Conservation (phyloP, 2,113 vertebrate genomes). For the Sisor rabdophorus region DNA sequence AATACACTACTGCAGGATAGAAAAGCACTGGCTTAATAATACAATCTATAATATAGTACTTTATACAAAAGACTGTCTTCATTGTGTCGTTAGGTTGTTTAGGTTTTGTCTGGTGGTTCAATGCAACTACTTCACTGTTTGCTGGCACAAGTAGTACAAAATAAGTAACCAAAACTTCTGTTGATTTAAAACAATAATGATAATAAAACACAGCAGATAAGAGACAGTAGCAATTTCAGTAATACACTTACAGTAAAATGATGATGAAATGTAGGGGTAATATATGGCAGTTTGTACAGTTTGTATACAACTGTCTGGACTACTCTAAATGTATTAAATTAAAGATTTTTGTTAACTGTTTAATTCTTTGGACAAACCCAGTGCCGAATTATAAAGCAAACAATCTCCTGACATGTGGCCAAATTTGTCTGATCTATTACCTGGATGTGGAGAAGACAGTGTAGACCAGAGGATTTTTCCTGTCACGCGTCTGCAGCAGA, state of each 20-base stretch:
- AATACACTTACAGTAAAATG: background rate
- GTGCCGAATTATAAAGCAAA: background rate
- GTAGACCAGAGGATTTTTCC: slow-evolving; percentile 88
- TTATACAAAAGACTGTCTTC: too few relatives aligned
- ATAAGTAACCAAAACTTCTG: background rate
- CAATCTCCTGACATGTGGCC: background rate
- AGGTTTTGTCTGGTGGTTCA: background rate
- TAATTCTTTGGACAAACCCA: background rate
- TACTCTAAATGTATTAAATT: background rate
- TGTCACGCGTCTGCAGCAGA: slow-evolving; percentile 85
- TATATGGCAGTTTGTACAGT: background rate
- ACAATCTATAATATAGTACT: background rate
- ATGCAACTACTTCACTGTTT: too few relatives aligned
- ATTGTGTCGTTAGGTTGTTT: background rate
- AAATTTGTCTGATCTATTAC: slow-evolving; percentile 59
- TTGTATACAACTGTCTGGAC: background rate
- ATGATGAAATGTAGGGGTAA: background rate
- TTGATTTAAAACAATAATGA: background rate
- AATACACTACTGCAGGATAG: slow-evolving; percentile 82
- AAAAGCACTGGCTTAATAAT: slow-evolving; percentile 30
- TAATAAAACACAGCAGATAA: background rate
- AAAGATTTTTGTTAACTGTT: background rate
- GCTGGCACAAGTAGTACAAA: background rate
- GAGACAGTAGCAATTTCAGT: background rate
- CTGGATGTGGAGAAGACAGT: slow-evolving; percentile 91